A percentile compares a stretch with the other conserved stretches of the same genome.
These are phyloP conservation scores for Pipistrellus pipistrellus DNA, from an alignment of 2,797 vertebrate species.

Conservation along the genomic window DNA sequence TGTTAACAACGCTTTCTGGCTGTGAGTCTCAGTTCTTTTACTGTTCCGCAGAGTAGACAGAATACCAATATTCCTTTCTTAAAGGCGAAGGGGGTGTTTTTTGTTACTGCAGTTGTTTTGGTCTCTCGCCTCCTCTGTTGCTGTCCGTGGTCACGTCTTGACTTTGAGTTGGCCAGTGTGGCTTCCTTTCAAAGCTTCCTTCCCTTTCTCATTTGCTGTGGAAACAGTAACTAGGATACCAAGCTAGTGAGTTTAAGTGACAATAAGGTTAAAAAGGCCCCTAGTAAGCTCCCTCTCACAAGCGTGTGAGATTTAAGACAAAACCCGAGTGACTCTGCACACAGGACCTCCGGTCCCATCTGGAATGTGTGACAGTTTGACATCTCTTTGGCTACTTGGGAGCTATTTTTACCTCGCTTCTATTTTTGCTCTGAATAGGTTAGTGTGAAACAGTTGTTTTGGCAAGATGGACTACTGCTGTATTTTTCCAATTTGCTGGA, in stretches of 20 bases:
- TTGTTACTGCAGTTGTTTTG: not conserved
- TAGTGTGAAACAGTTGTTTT: conserved; percentile 63
- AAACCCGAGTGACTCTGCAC: not conserved
- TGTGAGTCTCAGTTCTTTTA: not conserved
- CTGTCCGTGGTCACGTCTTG: conserved; percentile 32
- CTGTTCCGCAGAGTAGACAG: not conserved
- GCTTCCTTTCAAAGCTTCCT: conserved; percentile 68
- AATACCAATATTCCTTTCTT: conserved; percentile 9
- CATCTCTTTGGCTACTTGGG: conserved; percentile 41
- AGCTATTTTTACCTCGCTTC: conserved; percentile 68
- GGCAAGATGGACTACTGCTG: conserved; percentile 44
- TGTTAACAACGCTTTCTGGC: conserved; percentile 12
- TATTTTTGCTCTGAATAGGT: conserved; percentile 74
- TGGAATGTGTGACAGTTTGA: conserved; percentile 35
- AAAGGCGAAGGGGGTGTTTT: not conserved
- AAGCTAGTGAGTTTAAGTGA: conserved; percentile 52
- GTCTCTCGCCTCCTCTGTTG: not conserved
- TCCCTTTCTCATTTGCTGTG: conserved; percentile 66
- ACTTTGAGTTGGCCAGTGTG: conserved; percentile 50
- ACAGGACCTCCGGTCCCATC: not conserved
- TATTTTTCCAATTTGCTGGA: conserved; percentile 44
- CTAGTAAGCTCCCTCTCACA: conserved; percentile 9
- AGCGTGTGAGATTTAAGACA: conserved; percentile 39
- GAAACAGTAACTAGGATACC: conserved; percentile 78
- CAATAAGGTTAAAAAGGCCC: conserved; percentile 47